Evolutionary conservation across 2,797 vertebrate genomes (phyloP), one percentile per base, ranked within the genome.

Genomic region (Microcaecilia unicolor): DNA sequence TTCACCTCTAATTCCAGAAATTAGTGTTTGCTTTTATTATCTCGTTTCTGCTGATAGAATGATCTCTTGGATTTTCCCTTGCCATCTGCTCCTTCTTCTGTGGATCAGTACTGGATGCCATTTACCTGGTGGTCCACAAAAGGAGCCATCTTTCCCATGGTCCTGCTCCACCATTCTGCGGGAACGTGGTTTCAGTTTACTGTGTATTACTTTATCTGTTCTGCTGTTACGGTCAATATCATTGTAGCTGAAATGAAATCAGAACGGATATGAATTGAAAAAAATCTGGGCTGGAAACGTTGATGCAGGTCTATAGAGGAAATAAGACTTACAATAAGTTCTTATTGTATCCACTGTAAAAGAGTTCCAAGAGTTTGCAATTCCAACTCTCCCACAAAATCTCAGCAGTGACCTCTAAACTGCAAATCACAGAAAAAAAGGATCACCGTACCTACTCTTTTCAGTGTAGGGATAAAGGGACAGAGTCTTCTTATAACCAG

Each of bases 61-160:
- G n/a, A n/a, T n/a, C n/a, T n/a, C n/a, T n/a, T n/a, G n/a, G n/a
- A n/a, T n/a, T n/a, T n/a, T n/a, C n/a, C n/a, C n/a, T n/a, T n/a
- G n/a, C n/a, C n/a, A n/a, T n/a, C n/a, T n/a, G n/a, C n/a, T n/a
- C n/a, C n/a, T n/a, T n/a, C n/a, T n/a, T n/a, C n/a, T n/a, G n/a
- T n/a, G n/a, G n/a, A n/a, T n/a, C n/a, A n/a, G n/a, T n/a, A n/a
- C n/a, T n/a, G n/a, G 25, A 9, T 30, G 28, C 25, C 22, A 24
- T 72, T 70, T 40, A 97, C 95, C 89, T 42, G 93, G 93, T 34
- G 89, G 76, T 7, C 92, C 85, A 37, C 95, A 99, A 37, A 97
- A 91, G 73, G 91, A 93, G 6, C 75, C 76, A 9, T 92, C 83
- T 1, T 84, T 78, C 34, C 78, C 70, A 1, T 78, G 73, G 46